Percentiles rank a stretch among this genome's conserved stretches.
Conservation (phyloP, 1,140 invertebrate species). For the Coptotermes formosanus region DNA sequence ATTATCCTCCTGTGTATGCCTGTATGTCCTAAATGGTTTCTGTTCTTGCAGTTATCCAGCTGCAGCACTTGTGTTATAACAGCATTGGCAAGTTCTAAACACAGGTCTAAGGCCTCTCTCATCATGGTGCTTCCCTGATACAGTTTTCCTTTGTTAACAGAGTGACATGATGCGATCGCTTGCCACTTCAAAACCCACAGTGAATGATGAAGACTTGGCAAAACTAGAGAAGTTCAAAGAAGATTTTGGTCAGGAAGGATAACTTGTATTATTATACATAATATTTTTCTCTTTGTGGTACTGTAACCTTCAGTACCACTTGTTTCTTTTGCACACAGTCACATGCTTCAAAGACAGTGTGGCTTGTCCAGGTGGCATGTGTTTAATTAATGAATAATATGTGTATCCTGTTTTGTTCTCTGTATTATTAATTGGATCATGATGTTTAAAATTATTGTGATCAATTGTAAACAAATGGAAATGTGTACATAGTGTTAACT, state of each 20-base stretch:
- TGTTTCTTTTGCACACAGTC: conserved; percentile 2
- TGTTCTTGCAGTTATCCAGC: too few species aligned
- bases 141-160: conserved; percentile 55
- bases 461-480: not conserved
- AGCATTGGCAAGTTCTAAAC: too few species aligned
- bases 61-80: too few species aligned
- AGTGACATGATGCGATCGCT: conserved; percentile 93
- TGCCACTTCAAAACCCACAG: conserved; percentile 93
- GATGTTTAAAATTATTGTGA: not conserved
- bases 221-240: conserved; percentile 95
- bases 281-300: not conserved
- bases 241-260: conserved; percentile 99
- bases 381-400: not conserved
- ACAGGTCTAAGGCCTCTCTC: too few species aligned
- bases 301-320: not conserved
- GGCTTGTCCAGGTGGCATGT: not conserved
- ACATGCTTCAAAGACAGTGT: not conserved
- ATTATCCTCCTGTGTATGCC: too few species aligned
- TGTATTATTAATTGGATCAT: too few species aligned
- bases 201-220: conserved; percentile 93
- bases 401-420: not conserved
- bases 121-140: too few species aligned
- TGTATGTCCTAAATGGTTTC: too few species aligned
- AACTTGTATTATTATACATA: conserved; percentile 42
- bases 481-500: conserved; percentile 21